phyloP scores from a whole-genome alignment of 2,797 vertebrate genomes.

The Paratrypauchen microcephalus region DNA sequence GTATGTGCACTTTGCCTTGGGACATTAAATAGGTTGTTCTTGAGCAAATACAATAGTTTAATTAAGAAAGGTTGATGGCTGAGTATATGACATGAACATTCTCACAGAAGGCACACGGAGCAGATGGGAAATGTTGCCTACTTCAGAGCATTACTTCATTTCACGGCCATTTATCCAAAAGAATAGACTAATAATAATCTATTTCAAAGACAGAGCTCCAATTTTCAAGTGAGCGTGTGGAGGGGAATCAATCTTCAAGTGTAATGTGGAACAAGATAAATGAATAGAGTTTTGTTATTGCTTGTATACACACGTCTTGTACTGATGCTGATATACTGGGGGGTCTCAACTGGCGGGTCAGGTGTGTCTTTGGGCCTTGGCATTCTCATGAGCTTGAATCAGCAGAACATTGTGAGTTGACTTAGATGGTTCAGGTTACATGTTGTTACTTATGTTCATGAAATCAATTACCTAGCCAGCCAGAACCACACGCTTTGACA shows the following conservation, averaged over 20 bases:
- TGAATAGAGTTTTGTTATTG: background rate
- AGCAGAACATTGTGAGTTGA: too few species aligned
- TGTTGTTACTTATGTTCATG: too few species aligned
- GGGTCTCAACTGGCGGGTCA: background rate
- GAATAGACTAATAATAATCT: conserved; percentile 28
- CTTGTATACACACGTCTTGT: background rate
- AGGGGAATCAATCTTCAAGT: conserved; percentile 7
- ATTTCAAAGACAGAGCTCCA: conserved; percentile 23
- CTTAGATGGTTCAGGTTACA: too few species aligned
- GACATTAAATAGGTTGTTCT: conserved; percentile 39
- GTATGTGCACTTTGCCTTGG: conserved; percentile 33
- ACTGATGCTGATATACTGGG: background rate
- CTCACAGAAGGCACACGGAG: conserved; percentile 27
- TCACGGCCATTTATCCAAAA: conserved; percentile 43
- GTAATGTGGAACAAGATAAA: background rate
- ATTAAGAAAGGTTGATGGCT: conserved; percentile 47
- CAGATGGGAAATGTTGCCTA: conserved; percentile 55
- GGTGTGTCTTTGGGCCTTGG: background rate
- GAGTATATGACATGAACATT: conserved; percentile 27
- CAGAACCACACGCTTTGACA: too few species aligned
- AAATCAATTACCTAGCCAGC: too few species aligned
- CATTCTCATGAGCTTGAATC: background rate
- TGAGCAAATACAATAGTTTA: conserved; percentile 37
- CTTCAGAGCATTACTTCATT: conserved; percentile 45
- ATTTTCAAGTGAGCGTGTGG: background rate